These are phyloP conservation scores for Thunnus thynnus DNA, from an alignment of 2,113 vertebrate species.

Conservation along the genomic window DNA sequence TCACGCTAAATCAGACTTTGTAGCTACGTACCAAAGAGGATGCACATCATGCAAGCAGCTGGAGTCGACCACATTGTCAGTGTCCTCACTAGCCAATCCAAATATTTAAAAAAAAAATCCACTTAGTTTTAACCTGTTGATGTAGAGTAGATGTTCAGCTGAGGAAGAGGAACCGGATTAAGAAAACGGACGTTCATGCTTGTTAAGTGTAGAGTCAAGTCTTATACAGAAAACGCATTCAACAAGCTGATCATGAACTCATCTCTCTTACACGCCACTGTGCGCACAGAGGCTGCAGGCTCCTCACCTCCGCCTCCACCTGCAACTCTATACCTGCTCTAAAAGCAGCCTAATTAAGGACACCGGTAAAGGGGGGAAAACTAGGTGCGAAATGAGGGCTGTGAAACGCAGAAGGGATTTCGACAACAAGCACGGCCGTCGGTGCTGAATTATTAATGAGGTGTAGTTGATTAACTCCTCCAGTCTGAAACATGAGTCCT, in stretches of 20 bases:
- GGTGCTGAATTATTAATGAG: slow-evolving; percentile 81
- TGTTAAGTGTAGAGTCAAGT: not conserved
- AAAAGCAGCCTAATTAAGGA: slow-evolving; percentile 68
- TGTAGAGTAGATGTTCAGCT: not conserved
- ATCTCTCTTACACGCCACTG: not conserved
- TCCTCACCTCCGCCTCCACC: slow-evolving; percentile 10
- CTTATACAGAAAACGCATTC: not conserved
- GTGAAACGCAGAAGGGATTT: slow-evolving; percentile 80
- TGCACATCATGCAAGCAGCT: slow-evolving; percentile 47
- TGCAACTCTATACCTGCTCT: slow-evolving; percentile 69
- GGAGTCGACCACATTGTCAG: slow-evolving; percentile 64
- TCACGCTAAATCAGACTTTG: not conserved
- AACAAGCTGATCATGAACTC: not conserved
- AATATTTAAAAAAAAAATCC: not conserved
- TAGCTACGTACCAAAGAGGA: slow-evolving; percentile 78
- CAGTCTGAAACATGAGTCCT: slow-evolving; percentile 68
- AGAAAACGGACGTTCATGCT: slow-evolving; percentile 42
- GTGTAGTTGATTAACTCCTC: slow-evolving; percentile 70
- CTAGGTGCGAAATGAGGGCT: slow-evolving; percentile 75
- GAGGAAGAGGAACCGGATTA: not conserved
- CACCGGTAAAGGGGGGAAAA: slow-evolving; percentile 46
- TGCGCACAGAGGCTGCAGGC: not conserved
- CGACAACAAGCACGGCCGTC: slow-evolving; percentile 53
- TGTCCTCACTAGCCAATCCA: not conserved
- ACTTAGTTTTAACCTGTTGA: slow-evolving; percentile 38